Percentiles rank a stretch among this genome's conserved stretches.
Evolutionary conservation across 2,888 invertebrate species (phyloP).

Genomic region (Xanthia togata): DNA sequence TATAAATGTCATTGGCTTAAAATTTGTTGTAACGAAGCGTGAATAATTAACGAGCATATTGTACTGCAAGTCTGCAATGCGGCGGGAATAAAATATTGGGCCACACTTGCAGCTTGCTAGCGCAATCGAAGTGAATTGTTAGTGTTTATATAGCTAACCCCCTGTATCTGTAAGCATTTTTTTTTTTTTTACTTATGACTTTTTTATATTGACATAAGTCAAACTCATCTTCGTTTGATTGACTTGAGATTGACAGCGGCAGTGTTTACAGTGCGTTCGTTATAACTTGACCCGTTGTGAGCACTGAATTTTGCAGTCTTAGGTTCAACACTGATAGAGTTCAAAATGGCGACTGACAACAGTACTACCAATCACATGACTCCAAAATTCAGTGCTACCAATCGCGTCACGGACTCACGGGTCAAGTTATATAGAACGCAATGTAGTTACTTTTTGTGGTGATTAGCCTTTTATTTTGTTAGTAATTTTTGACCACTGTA

Average conservation of each 20-base stretch:
- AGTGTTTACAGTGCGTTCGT: too few relatives aligned
- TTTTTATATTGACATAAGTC: too few relatives aligned
- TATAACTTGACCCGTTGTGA: too few relatives aligned
- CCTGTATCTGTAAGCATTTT: background rate
- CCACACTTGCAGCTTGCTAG: conserved; percentile 13
- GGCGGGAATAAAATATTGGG: conserved; percentile 10
- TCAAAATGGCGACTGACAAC: too few relatives aligned
- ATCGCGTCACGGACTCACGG: too few relatives aligned
- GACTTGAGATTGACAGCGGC: background rate
- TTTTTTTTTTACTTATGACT: too few relatives aligned
- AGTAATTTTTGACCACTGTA: background rate
- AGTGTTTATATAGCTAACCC: background rate
- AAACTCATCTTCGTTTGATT: too few relatives aligned
- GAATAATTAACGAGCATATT: conserved; percentile 53
- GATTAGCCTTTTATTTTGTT: background rate
- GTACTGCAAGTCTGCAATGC: conserved; percentile 45
- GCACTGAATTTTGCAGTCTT: too few relatives aligned
- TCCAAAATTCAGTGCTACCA: too few relatives aligned
- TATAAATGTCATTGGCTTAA: conserved; percentile 44
- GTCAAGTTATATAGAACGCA: too few relatives aligned
- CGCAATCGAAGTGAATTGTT: background rate
- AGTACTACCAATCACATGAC: too few relatives aligned
- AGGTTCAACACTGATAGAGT: too few relatives aligned
- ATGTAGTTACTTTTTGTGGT: background rate
- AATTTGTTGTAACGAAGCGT: conserved; percentile 32